Base-by-base conservation (phyloP, 1,140 invertebrate species). In the Lucilia sericata region DNA sequence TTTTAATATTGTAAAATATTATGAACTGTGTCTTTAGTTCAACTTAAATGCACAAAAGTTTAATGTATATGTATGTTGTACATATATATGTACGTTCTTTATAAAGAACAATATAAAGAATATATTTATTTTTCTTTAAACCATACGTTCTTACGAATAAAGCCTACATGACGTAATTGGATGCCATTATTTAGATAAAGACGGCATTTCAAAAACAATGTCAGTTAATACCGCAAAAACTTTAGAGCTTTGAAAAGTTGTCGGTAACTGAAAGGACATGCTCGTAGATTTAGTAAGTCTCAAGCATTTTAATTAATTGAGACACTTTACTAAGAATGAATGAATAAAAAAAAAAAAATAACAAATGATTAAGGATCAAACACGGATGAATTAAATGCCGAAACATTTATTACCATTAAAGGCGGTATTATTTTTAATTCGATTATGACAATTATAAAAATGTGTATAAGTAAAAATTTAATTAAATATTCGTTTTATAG, bases 271-370 rank as follows among this genome's bases (percentile, higher is more conserved):
- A 65, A 17, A 70, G 12, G 30, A 14, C 19, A 70, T 14, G 42
- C 42, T 42, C 42, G 10, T 42, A 42, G 7, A 42, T 42, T 42
- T 42, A 70, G 17, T n/a, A 70, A 82, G 17, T 74, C 82, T 49
- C 34, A 51, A 30, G 78, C n/a, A 42, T 81, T 25, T 49, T 51
- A 81, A 81, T 51, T 81, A 81, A 76, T 17, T 76, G 14, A 42
- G 74, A 76, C 74, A 76, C 74, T 76, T 76, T 76, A 36, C 74
- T 42, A 42, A 36, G 74, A 76, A 76, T 42, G 34, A 34, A 42
- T 42, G 42, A 42, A 42, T 42, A 10, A 42, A 42, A 1, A 42
- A 42, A 10, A 42, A 42, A 7, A 3, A 42, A 76, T 12, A 76
- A 76, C 36, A 36, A 42, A n/a, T 76, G 74, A 75, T n/a, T 17